phyloP scores from a whole-genome alignment of 2,888 invertebrate species.

The Scaptomyza parva region DNA sequence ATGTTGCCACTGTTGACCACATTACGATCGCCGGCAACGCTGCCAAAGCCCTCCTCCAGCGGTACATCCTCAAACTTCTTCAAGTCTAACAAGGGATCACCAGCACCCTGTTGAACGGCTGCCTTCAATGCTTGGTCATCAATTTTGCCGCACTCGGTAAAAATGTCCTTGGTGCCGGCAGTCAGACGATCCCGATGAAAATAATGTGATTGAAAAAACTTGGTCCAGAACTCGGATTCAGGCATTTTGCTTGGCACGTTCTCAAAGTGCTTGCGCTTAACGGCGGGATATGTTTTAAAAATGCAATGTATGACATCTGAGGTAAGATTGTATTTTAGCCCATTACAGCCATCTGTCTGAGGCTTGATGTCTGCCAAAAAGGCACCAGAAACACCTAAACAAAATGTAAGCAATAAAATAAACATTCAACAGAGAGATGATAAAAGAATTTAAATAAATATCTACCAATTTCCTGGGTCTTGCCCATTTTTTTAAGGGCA shows the following conservation, averaged over 20 bases:
- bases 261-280: conserved; percentile 97
- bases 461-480: conserved; percentile 93
- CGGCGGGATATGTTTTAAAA: conserved; percentile 99
- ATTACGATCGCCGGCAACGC: conserved; percentile 83
- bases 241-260: conserved; percentile 97
- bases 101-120: conserved; percentile 91
- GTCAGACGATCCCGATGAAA: conserved; percentile 97
- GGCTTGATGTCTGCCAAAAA: conserved; percentile 97
- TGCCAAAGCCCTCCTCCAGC: conserved; percentile 89
- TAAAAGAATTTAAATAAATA: background rate
- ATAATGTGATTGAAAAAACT: conserved; percentile 99
- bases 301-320: conserved; percentile 98
- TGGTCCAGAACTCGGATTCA: conserved; percentile 99
- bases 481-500: conserved; percentile 88
- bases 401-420: background rate
- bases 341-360: conserved; percentile 98
- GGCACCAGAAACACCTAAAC: conserved; percentile 89
- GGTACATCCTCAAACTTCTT: conserved; percentile 91
- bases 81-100: conserved; percentile 93
- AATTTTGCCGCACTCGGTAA: conserved; percentile 98
- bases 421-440: background rate
- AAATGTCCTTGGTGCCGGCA: conserved; percentile 96
- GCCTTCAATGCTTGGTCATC: conserved; percentile 94
- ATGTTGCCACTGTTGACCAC: conserved; percentile 86
- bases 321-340: conserved; percentile 98